A percentile compares a stretch with the other conserved stretches of the same genome.
These are phyloP conservation scores for Neotoma lepida DNA, from an alignment of 2,113 vertebrate genomes.

Conservation along the genomic window DNA sequence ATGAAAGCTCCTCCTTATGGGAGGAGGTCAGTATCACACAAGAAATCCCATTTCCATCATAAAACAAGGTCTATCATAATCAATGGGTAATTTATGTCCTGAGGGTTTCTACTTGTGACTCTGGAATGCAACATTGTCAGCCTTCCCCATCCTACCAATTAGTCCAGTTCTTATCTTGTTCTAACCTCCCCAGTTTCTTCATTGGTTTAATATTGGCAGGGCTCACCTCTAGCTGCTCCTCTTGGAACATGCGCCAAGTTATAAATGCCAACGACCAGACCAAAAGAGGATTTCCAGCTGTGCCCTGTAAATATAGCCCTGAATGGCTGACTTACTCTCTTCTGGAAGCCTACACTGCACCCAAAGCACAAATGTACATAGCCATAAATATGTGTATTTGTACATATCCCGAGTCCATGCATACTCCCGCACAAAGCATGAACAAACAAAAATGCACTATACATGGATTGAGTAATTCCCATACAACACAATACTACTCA, in stretches of 20 bases:
- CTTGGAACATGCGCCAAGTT: constrained; percentile 62
- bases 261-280: constrained; percentile 49
- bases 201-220: constrained; percentile 39
- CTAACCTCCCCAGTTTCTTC: constrained; percentile 31
- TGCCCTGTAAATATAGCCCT: constrained; percentile 67
- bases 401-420: not conserved
- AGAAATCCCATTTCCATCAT: not conserved
- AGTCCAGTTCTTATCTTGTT: constrained; percentile 2
- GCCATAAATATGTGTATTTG: constrained; percentile 14
- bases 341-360: constrained; percentile 41
- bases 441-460: not conserved
- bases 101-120: not conserved
- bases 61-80: not conserved
- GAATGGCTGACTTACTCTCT: constrained; percentile 41
- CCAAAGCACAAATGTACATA: constrained; percentile 5
- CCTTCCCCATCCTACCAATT: not conserved
- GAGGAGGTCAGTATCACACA: not conserved
- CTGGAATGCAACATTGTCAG: not conserved
- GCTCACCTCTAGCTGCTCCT: constrained; percentile 41
- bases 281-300: constrained; percentile 69
- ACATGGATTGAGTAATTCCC: constrained; percentile 4
- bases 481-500: not conserved
- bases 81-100: constrained; percentile 33
- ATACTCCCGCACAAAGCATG: not conserved
- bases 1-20: not conserved